These are phyloP conservation scores for Axis porcinus DNA, from an alignment of 2,113 vertebrate genomes.

Conservation along the genomic window DNA sequence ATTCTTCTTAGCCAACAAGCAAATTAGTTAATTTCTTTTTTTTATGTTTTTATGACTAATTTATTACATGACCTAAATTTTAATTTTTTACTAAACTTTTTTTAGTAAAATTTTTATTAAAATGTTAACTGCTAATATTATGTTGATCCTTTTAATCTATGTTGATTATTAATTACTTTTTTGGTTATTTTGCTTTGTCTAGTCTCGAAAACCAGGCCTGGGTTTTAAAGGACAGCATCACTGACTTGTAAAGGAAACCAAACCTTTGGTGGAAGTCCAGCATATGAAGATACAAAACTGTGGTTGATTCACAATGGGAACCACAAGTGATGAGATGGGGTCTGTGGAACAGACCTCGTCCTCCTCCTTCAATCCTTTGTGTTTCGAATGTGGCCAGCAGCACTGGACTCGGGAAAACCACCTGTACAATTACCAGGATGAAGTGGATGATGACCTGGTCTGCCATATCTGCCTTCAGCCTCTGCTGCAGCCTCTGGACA, in stretches of 20 bases:
- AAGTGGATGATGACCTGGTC: constrained; percentile 97
- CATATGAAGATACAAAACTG: constrained; percentile 11
- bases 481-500: constrained; percentile 94
- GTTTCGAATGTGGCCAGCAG: constrained; percentile 95
- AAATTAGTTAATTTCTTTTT: not conserved
- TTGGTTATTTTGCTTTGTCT: constrained; percentile 22
- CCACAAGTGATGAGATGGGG: constrained; percentile 87
- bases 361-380: constrained; percentile 88
- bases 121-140: not conserved
- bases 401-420: constrained; percentile 97
- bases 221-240: not conserved
- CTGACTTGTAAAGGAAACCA: constrained; percentile 31
- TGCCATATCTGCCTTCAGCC: constrained; percentile 99
- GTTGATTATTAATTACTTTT: not conserved
- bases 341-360: constrained; percentile 83
- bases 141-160: not conserved
- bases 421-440: constrained; percentile 96
- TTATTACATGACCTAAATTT: not conserved
- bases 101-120: not conserved
- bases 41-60: not conserved
- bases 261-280: not conserved
- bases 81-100: not conserved
- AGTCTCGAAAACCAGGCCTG: constrained; percentile 65
- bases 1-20: constrained; percentile 26
- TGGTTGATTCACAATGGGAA: constrained; percentile 85